These are phyloP conservation scores for Drosophila mercatorum DNA, from an alignment of 2,888 invertebrate species.

Conservation along the genomic window DNA sequence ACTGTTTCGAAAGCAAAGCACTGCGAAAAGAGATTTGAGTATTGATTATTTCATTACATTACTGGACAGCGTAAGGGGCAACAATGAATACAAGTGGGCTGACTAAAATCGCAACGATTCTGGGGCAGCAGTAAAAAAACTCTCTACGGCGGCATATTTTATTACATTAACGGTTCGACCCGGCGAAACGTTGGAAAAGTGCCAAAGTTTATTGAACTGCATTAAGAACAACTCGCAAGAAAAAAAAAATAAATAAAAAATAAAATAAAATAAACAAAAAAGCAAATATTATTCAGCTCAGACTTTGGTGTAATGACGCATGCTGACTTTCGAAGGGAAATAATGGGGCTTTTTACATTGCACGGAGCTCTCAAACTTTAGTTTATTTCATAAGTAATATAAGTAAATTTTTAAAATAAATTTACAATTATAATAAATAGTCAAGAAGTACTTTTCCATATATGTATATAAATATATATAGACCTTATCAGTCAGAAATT, in stretches of 20 bases:
- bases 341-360: background rate
- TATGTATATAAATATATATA: background rate
- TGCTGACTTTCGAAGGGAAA: background rate
- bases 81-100: background rate
- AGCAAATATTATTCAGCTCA: background rate
- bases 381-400: background rate
- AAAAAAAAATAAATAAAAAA: background rate
- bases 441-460: background rate
- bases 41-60: conserved; percentile 9
- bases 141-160: conserved; percentile 9
- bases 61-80: background rate
- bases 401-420: background rate
- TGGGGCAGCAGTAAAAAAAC: conserved; percentile 9
- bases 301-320: background rate
- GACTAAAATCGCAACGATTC: background rate
- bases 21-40: background rate
- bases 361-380: too few relatives aligned
- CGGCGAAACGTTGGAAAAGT: conserved; percentile 6
- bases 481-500: background rate
- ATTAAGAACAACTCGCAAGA: conserved; percentile 2
- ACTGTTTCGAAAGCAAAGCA: background rate
- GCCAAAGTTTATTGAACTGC: conserved; percentile 10
- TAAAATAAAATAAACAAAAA: too few relatives aligned
- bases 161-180: conserved; percentile 1
- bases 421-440: background rate